Percentiles rank a stretch among this genome's conserved stretches.
These are phyloP conservation scores for Candidula unifasciata DNA, from an alignment of 2,888 invertebrate species.

Conservation along the genomic window DNA sequence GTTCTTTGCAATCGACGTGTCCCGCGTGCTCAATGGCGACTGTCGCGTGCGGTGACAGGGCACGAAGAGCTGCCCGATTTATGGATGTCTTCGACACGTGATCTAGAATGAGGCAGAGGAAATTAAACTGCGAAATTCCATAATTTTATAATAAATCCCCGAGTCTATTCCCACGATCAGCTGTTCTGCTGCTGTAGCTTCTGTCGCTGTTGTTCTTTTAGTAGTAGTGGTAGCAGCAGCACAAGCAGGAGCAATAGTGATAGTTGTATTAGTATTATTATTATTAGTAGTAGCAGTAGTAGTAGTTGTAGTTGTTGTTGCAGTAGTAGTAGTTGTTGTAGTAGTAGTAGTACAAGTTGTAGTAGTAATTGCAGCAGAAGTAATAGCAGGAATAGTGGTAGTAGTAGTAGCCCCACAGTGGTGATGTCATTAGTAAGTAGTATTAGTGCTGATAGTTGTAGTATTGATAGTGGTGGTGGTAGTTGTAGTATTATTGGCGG, in stretches of 20 bases:
- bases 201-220: not conserved
- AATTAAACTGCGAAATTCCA: slow-evolving; percentile 29
- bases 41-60: slow-evolving; percentile 30
- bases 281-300: not conserved
- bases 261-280: not conserved
- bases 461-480: not conserved
- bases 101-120: slow-evolving; percentile 16
- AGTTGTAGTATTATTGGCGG: not conserved
- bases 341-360: not conserved
- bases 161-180: not conserved
- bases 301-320: too few relatives aligned
- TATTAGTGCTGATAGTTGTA: not conserved
- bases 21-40: slow-evolving; percentile 31
- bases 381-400: too few relatives aligned
- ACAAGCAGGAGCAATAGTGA: not conserved
- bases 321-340: too few relatives aligned
- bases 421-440: too few relatives aligned
- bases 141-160: slow-evolving; percentile 18
- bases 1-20: slow-evolving; percentile 7
- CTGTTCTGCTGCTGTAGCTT: too few relatives aligned
- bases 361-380: too few relatives aligned
- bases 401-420: too few relatives aligned
- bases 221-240: not conserved
- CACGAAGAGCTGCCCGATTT: slow-evolving; percentile 22
- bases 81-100: slow-evolving; percentile 31